Evolutionary conservation across 2,113 vertebrate genomes (phyloP), one percentile per base, ranked within the genome.

Genomic region (Leucoraja erinaceus): DNA sequence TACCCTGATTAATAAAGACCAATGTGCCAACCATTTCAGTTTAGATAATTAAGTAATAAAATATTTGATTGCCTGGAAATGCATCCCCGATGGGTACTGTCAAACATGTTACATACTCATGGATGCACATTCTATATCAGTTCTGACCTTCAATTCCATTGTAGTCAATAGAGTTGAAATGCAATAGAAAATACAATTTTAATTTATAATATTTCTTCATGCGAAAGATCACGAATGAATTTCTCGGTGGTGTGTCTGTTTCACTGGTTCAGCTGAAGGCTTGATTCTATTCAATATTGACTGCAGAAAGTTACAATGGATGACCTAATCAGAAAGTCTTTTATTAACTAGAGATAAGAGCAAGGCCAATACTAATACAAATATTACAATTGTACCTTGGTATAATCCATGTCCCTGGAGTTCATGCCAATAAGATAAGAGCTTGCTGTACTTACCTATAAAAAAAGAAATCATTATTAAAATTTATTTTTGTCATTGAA

Each of bases 401-500:
- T 70, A 90, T 90, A 70, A 90, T 90, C 63, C 88, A 90, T 68
- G 33, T 90, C 66, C 31, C 18, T 90, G 88, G 66, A 90, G 66
- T 90, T 90, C 88, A 90, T 33, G 31, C 68, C 31, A 90, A 68
- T 70, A 47, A 70, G 61, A 90, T 90, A 70, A 90, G 88, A 90
- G 38, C 31, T 38, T 90, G 88, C 88, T 90, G 66, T 90, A 90
- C 88, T 90, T 90, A 90, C 88, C 88, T 90, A 90, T 70, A 90
- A 90, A 22, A n/a, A 90, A 90, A 70, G 63, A 90, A 90, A 70
- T 70, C 66, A 70, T 38, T 63, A 90, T 70, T 70, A 22, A 61
- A 90, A 66, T 70, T 70, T 5, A 25, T 38, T 70, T 5, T 25
- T 33, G 16, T 20, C 16, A 90, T 47, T 90, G 10, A 70, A 70